These are phyloP conservation scores for Lateolabrax maculatus DNA, from an alignment of 2,797 vertebrate species.

Conservation along the genomic window DNA sequence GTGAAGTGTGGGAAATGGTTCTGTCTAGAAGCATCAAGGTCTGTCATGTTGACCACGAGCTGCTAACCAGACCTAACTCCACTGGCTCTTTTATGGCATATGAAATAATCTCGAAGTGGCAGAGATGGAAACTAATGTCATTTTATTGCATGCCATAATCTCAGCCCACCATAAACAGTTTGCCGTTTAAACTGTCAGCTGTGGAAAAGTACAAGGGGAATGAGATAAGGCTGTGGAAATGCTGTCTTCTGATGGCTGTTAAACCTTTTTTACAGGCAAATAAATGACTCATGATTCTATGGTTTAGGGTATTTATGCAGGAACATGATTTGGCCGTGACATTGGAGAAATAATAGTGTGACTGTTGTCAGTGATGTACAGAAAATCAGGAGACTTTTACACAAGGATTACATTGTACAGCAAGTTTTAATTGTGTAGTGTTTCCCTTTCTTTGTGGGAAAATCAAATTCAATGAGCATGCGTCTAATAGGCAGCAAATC, in stretches of 20 bases:
- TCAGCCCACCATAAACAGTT: conserved; percentile 46
- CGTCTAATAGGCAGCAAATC: neutral
- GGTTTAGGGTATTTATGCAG: conserved; percentile 31
- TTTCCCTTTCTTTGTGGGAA: neutral
- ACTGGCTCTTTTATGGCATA: conserved; percentile 24
- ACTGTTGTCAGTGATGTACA: conserved; percentile 3
- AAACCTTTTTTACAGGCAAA: conserved; percentile 53
- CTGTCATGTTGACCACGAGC: conserved; percentile 46
- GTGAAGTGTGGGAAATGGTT: conserved; percentile 41
- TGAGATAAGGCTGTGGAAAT: conserved; percentile 41
- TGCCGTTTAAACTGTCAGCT: conserved; percentile 48
- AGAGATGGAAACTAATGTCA: conserved; percentile 57
- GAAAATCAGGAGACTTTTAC: conserved; percentile 10
- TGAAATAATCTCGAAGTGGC: conserved; percentile 42
- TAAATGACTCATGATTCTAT: conserved; percentile 39
- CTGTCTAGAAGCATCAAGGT: conserved; percentile 47
- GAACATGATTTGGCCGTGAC: conserved; percentile 2
- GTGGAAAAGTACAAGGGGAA: conserved; percentile 30
- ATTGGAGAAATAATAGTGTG: conserved; percentile 7
- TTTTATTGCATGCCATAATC: conserved; percentile 43
- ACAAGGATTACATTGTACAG: conserved; percentile 9
- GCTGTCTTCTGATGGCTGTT: conserved; percentile 35
- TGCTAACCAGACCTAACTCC: conserved; percentile 31
- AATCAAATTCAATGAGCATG: neutral
- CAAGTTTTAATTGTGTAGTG: neutral